Evolutionary conservation across 23 tunicate species (phyloP).

Genomic region (Ascidia mentula): DNA sequence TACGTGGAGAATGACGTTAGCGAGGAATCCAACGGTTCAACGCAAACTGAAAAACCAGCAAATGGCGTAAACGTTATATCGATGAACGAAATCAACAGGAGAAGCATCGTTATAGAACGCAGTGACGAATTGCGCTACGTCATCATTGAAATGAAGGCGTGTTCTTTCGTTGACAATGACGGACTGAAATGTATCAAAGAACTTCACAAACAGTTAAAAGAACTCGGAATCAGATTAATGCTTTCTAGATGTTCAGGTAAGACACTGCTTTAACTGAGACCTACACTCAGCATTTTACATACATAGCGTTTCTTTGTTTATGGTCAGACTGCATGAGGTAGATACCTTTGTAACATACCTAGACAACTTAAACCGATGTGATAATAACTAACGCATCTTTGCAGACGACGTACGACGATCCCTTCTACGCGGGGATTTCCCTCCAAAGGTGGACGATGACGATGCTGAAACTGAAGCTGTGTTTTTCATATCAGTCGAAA

Average conservation of each 20-base stretch:
- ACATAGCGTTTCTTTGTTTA: not conserved
- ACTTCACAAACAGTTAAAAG: constrained; percentile 21
- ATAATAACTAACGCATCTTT: too few relatives aligned
- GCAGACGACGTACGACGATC: constrained; percentile 24
- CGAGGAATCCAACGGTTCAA: not conserved
- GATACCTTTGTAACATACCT: too few relatives aligned
- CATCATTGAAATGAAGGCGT: constrained; percentile 64
- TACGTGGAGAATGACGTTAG: not conserved
- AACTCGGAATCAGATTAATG: constrained; percentile 29
- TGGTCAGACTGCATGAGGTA: not conserved
- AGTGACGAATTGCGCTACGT: constrained; percentile 19
- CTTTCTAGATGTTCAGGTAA: constrained; percentile 50
- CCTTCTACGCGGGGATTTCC: constrained; percentile 21
- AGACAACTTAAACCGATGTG: too few relatives aligned
- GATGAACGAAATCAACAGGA: not conserved
- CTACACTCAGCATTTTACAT: not conserved
- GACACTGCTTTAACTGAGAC: not conserved
- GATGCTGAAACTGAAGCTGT: constrained; percentile 5
- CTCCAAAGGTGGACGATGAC: constrained; percentile 22
- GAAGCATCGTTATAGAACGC: not conserved
- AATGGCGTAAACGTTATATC: constrained; percentile 12
- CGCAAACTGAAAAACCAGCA: not conserved
- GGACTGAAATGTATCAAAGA: constrained; percentile 53
- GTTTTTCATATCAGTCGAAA: constrained; percentile 26
- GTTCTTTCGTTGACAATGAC: constrained; percentile 84